phyloP scores from a whole-genome alignment of 1,140 invertebrate genomes.

The Neodiprion fabricii region DNA sequence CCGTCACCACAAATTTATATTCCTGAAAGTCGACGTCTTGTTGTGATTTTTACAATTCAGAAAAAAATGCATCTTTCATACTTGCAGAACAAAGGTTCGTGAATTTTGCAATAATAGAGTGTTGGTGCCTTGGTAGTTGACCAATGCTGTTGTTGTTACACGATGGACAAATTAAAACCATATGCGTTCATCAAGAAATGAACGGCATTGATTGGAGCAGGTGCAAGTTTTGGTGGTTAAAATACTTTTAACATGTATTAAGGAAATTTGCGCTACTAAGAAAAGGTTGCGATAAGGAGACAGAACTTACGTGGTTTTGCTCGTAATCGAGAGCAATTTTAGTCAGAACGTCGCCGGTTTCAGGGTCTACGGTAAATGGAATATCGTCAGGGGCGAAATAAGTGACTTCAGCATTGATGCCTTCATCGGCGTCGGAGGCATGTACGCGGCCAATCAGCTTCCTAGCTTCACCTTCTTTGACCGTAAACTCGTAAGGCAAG shows the following conservation, averaged over 20 bases:
- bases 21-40: slow-evolving; percentile 58
- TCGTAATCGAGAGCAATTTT: slow-evolving; percentile 84
- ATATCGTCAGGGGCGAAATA: slow-evolving; percentile 79
- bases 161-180: not conserved
- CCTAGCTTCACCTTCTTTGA: slow-evolving; percentile 79
- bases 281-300: slow-evolving; percentile 19
- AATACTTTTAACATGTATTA: too few species aligned
- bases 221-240: too few species aligned
- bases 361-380: slow-evolving; percentile 79
- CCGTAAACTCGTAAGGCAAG: slow-evolving; percentile 78
- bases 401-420: slow-evolving; percentile 67
- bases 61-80: not conserved
- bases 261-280: not conserved
- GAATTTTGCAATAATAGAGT: not conserved
- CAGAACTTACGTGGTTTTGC: slow-evolving; percentile 69
- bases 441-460: slow-evolving; percentile 79
- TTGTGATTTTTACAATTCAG: not conserved
- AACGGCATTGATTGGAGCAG: too few species aligned
- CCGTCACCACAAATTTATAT: slow-evolving; percentile 86
- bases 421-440: slow-evolving; percentile 84
- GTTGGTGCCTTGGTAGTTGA: too few species aligned
- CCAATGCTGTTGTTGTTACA: not conserved
- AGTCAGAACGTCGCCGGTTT: slow-evolving; percentile 80
- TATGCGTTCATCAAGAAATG: not conserved
- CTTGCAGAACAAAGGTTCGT: not conserved